Evolutionary conservation across 2,113 vertebrate genomes (phyloP).

Genomic region (Colossoma macropomum): DNA sequence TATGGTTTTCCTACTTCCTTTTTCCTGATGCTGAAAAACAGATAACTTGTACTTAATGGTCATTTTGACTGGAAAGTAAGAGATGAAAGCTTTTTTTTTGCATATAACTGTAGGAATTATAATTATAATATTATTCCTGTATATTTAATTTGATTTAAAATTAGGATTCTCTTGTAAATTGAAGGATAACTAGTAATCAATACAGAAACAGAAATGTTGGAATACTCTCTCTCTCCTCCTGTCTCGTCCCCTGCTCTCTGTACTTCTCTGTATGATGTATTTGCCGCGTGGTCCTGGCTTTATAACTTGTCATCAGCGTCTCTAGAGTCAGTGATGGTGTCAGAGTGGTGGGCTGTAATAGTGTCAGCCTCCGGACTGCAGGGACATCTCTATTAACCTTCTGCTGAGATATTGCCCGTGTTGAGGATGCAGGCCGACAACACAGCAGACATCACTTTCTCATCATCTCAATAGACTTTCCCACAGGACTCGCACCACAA

Average conservation of each 20-base stretch:
- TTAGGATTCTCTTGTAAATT: no score
- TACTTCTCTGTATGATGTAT: conserved; percentile 25
- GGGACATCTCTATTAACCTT: conserved; percentile 77
- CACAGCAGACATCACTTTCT: conserved; percentile 26
- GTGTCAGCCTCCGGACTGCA: conserved; percentile 36
- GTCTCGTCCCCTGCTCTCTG: not conserved
- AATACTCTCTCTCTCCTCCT: not conserved
- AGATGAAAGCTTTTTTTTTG: no score
- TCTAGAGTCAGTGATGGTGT: conserved; percentile 40
- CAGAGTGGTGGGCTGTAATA: conserved; percentile 37
- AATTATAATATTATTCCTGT: no score
- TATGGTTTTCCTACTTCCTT: no score
- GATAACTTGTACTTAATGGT: no score
- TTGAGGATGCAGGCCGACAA: conserved; percentile 38
- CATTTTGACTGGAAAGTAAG: no score
- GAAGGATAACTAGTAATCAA: no score
- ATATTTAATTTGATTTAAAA: no score
- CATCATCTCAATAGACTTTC: not conserved
- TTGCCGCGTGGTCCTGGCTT: not conserved
- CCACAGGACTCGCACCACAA: conserved; percentile 14
- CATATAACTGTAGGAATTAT: no score
- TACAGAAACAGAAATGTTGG: not conserved
- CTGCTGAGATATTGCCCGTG: conserved; percentile 54
- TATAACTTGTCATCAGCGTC: conserved; percentile 46
- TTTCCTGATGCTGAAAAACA: no score